A percentile compares a stretch with the other conserved stretches of the same genome.
Evolutionary conservation across 2,113 vertebrate species (phyloP).

Genomic region (Helogale parvula): DNA sequence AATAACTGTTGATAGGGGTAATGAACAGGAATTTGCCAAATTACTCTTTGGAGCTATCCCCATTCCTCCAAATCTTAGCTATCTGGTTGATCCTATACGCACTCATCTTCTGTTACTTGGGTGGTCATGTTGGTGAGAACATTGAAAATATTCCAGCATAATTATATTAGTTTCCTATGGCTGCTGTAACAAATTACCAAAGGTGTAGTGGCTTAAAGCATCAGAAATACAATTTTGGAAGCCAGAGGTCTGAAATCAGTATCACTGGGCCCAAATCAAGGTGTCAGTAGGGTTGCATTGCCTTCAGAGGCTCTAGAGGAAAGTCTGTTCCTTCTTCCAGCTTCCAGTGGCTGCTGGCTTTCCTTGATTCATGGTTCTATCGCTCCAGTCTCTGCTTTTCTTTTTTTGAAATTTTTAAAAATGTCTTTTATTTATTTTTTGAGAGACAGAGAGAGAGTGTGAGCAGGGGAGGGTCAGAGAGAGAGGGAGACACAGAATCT

Average conservation of each 20-base stretch:
- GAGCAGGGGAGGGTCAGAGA: too few relatives aligned
- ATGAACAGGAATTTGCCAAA: not conserved
- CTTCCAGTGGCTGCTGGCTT: not conserved
- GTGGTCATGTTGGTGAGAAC: not conserved
- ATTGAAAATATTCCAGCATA: not conserved
- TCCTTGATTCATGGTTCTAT: not conserved
- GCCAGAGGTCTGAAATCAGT: not conserved
- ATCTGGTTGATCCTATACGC: not conserved
- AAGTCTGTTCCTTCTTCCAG: not conserved
- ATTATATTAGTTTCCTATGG: not conserved
- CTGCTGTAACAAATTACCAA: not conserved
- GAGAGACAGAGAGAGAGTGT: too few relatives aligned
- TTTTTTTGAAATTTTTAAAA: not conserved
- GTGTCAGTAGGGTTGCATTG: not conserved
- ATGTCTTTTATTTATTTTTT: too few relatives aligned
- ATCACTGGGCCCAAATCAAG: not conserved
- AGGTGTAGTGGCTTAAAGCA: not conserved
- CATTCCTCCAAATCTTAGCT: not conserved
- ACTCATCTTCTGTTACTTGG: not conserved
- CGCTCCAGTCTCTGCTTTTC: not conserved
- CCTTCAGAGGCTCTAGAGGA: not conserved
- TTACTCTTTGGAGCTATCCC: not conserved
- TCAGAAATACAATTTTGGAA: not conserved
- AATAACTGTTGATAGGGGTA: not conserved
- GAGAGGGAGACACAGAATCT: too few relatives aligned